These are phyloP conservation scores for Calameuta filiformis DNA, from an alignment of 2,888 invertebrate species.

Conservation along the genomic window DNA sequence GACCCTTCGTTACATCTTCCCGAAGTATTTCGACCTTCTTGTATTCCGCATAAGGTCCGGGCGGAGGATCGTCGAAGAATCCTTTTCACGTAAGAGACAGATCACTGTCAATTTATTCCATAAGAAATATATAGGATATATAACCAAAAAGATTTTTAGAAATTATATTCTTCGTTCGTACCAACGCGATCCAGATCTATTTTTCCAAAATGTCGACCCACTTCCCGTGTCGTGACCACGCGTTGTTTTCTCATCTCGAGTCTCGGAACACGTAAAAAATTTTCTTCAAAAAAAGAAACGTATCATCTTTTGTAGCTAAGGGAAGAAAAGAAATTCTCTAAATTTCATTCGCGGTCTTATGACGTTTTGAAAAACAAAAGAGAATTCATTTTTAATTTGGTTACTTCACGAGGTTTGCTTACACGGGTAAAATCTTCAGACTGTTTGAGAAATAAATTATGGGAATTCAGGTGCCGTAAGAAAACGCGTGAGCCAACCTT, in stretches of 20 bases:
- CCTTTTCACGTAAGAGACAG: slow-evolving; percentile 31
- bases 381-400: neutral
- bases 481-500: neutral
- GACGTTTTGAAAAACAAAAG: neutral
- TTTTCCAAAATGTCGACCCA: slow-evolving; percentile 41
- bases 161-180: slow-evolving; percentile 24
- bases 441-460: too few species aligned
- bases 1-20: slow-evolving; percentile 30
- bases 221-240: neutral
- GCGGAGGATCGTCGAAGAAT: slow-evolving; percentile 45
- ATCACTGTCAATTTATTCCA: neutral
- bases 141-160: neutral
- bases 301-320: neutral
- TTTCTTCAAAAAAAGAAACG: neutral
- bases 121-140: neutral
- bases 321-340: neutral
- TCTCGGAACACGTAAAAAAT: neutral
- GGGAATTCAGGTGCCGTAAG: neutral
- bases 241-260: neutral
- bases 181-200: slow-evolving; percentile 52
- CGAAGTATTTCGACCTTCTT: slow-evolving; percentile 24
- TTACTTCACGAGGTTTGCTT: neutral
- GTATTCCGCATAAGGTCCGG: slow-evolving; percentile 42
- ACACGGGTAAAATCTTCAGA: neutral
- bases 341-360: neutral